Evolutionary conservation across 2,888 invertebrate genomes (phyloP).

Genomic region (Barypeithes pellucidus): DNA sequence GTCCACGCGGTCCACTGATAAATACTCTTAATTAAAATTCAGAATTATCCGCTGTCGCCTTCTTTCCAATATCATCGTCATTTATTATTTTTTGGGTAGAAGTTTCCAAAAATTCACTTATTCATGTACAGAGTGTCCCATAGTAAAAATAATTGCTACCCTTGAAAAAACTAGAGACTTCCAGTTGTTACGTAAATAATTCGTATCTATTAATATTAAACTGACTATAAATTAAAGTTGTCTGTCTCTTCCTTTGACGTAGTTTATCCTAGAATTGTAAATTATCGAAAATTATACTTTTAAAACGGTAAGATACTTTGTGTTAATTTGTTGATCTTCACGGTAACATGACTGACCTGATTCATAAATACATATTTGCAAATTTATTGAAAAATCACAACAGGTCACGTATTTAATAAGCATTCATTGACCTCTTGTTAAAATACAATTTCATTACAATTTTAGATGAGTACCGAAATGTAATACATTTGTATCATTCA

Average conservation of each 20-base stretch:
- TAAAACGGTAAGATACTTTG: constrained; percentile 2
- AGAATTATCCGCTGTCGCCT: too few relatives aligned
- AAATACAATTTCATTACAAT: constrained; percentile 11
- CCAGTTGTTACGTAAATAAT: too few relatives aligned
- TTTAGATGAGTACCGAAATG: neutral
- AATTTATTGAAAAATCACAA: constrained; percentile 14
- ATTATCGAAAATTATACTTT: constrained; percentile 13
- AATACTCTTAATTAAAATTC: too few relatives aligned
- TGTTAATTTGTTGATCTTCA: constrained; percentile 18
- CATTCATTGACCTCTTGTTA: constrained; percentile 15
- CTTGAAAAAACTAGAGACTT: too few relatives aligned
- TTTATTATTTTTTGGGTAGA: too few relatives aligned
- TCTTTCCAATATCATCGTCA: too few relatives aligned
- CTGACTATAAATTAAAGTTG: neutral
- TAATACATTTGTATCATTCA: neutral
- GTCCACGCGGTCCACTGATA: too few relatives aligned
- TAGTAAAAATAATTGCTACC: too few relatives aligned
- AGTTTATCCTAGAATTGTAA: constrained; percentile 2
- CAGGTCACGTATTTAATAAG: constrained; percentile 25
- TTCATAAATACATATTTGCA: constrained; percentile 17
- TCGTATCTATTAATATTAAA: neutral
- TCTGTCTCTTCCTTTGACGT: neutral
- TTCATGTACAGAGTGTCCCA: too few relatives aligned
- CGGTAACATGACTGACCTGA: constrained; percentile 22
- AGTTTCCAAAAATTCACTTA: too few relatives aligned